Conservation (phyloP, 2,113 vertebrate genomes). For the Myrmecobius fasciatus region DNA sequence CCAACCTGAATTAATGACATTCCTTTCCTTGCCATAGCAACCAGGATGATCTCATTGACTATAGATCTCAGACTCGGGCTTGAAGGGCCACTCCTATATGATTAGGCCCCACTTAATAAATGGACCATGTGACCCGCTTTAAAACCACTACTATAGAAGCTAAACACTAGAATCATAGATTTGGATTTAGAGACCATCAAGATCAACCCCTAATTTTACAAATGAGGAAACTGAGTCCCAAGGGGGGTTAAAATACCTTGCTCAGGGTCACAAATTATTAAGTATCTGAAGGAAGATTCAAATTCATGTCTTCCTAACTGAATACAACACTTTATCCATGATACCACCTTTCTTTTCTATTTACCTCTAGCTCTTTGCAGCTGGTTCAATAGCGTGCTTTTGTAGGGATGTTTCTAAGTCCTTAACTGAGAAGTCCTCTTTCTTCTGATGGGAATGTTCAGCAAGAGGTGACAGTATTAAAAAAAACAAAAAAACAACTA, state of each 20-base stretch:
- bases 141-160: not conserved
- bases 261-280: not conserved
- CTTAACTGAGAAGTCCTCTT: conserved; percentile 58
- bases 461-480: conserved; percentile 63
- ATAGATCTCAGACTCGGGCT: conserved; percentile 50
- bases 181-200: not conserved
- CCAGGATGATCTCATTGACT: conserved; percentile 58
- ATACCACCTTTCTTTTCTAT: not conserved
- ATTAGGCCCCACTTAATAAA: conserved; percentile 26
- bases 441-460: conserved; percentile 59
- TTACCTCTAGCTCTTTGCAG: not conserved
- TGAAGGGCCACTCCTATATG: not conserved
- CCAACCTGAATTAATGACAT: conserved; percentile 71
- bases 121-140: not conserved
- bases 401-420: conserved; percentile 62
- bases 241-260: not conserved
- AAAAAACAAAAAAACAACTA: conserved; percentile 8
- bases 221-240: not conserved
- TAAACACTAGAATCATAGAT: not conserved
- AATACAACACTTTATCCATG: not conserved
- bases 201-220: not conserved
- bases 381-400: conserved; percentile 60
- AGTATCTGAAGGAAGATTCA: not conserved
- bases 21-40: conserved; percentile 71
- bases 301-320: not conserved